Conservation (phyloP, 37 sponge, comb jelly and placozoan species). For the Aplysina aerophoba region DNA sequence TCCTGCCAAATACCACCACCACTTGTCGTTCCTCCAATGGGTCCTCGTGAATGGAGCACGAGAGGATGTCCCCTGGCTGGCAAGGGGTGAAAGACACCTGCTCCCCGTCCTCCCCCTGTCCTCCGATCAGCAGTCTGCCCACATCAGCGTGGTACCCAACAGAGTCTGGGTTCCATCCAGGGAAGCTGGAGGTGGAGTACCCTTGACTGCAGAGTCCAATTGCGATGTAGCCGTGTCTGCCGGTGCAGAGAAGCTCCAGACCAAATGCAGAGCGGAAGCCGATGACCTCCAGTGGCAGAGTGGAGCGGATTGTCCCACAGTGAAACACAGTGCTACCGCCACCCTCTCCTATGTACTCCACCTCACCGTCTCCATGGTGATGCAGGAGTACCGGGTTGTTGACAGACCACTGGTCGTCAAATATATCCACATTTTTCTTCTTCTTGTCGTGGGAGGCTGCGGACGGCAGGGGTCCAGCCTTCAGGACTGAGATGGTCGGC, state of each 20-base stretch:
- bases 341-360: slow-evolving; percentile 15
- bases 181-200: slow-evolving; percentile 58
- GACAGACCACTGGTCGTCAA: slow-evolving; percentile 25
- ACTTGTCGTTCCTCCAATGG: neutral
- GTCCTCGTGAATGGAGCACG: slow-evolving; percentile 35
- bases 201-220: slow-evolving; percentile 58
- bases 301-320: slow-evolving; percentile 3
- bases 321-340: neutral
- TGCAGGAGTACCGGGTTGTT: slow-evolving; percentile 7
- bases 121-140: slow-evolving; percentile 48
- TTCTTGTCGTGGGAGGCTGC: no score
- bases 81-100: slow-evolving; percentile 27
- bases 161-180: slow-evolving; percentile 66
- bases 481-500: no score
- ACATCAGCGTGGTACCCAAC: slow-evolving; percentile 65
- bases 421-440: neutral
- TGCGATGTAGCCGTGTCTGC: slow-evolving; percentile 50
- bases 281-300: neutral
- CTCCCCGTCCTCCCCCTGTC: slow-evolving; percentile 27
- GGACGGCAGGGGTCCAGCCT: no score
- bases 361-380: neutral
- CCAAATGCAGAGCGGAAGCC: slow-evolving; percentile 10
- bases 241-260: slow-evolving; percentile 45
- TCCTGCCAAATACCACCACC: slow-evolving; percentile 46
- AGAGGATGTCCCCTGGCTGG: slow-evolving; percentile 41